Conservation (phyloP, 2,113 vertebrate species). For the Scolopax mira region DNA sequence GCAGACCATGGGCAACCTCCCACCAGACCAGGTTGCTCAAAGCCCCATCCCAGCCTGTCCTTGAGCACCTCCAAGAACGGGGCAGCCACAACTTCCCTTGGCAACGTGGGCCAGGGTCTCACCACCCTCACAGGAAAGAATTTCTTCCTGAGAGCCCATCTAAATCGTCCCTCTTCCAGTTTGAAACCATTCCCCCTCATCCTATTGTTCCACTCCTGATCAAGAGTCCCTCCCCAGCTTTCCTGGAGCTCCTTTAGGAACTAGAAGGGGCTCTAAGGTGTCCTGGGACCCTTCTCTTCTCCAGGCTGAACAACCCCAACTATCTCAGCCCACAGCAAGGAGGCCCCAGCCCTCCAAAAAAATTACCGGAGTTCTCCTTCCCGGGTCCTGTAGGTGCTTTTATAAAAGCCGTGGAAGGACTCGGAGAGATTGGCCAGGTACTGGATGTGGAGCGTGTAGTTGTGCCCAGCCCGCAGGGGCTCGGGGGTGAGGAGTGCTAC, state of each 20-base stretch:
- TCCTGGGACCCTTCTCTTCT: background rate
- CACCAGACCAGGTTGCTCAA: background rate
- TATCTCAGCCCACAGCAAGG: background rate
- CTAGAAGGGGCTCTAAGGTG: background rate
- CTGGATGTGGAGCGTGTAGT: constrained; percentile 76
- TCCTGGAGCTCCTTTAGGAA: too few species aligned
- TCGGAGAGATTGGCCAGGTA: constrained; percentile 83
- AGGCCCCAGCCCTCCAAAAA: background rate
- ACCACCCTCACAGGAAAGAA: too few species aligned
- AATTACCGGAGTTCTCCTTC: constrained; percentile 82
- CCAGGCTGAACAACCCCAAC: background rate
- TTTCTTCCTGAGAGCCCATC: too few species aligned
- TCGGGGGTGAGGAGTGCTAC: constrained; percentile 75
- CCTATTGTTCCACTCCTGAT: too few species aligned
- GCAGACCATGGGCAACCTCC: background rate
- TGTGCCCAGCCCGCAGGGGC: constrained; percentile 67
- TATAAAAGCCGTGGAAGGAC: constrained; percentile 88
- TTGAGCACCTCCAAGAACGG: background rate
- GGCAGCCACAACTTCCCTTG: background rate
- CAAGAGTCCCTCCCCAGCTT: too few species aligned
- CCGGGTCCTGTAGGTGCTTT: constrained; percentile 84
- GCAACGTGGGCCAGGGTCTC: too few species aligned
- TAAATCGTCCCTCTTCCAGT: background rate
- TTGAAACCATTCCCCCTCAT: background rate
- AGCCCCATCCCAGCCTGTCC: background rate